Evolutionary conservation across 2,888 invertebrate species (phyloP).

Genomic region (Isotomurus palustris): DNA sequence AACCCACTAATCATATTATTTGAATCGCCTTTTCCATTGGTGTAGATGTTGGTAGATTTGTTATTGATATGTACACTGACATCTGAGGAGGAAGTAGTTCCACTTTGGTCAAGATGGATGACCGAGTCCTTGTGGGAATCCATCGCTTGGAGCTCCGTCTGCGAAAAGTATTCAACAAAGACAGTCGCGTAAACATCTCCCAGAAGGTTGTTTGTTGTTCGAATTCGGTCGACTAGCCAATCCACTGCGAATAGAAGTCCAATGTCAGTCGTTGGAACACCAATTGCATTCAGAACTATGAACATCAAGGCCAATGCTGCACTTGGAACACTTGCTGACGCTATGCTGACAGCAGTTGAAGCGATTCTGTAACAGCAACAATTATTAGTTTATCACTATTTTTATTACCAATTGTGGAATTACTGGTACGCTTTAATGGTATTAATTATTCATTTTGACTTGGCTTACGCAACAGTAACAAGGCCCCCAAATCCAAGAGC

Average conservation of each 20-base stretch:
- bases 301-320: conserved; percentile 76
- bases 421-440: too few species aligned
- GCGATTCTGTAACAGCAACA: conserved; percentile 60
- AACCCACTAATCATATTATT: not conserved
- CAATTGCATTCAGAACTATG: conserved; percentile 75
- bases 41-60: not conserved
- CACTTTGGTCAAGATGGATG: too few species aligned
- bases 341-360: conserved; percentile 79
- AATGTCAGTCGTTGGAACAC: conserved; percentile 77
- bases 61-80: too few species aligned
- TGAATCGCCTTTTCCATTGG: not conserved
- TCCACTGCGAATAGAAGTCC: conserved; percentile 79
- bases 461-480: conserved; percentile 73
- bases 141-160: conserved; percentile 69
- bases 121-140: too few species aligned
- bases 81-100: too few species aligned
- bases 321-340: conserved; percentile 81
- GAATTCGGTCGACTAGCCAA: conserved; percentile 85
- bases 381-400: not conserved
- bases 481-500: conserved; percentile 74
- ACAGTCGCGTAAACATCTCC: conserved; percentile 85
- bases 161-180: conserved; percentile 75
- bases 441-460: too few species aligned
- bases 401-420: too few species aligned
- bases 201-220: conserved; percentile 82